A percentile compares a stretch with the other conserved stretches of the same genome.
phyloP scores from a whole-genome alignment of 2,888 invertebrate species.

The Balanococcus diminutus region DNA sequence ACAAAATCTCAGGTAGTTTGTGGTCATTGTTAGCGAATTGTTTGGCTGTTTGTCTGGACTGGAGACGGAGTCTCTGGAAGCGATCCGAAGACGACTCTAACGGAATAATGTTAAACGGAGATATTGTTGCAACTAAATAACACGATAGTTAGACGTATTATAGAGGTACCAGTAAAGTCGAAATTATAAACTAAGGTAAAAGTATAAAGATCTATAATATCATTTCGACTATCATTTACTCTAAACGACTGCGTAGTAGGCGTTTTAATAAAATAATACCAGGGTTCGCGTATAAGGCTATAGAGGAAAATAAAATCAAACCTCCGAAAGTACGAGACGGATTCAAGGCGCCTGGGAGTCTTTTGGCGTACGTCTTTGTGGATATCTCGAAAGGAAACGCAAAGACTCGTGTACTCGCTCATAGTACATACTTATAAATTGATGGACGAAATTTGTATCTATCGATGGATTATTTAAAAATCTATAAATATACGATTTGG shows the following conservation, averaged over 20 bases:
- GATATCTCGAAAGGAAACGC: background rate
- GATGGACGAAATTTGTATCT: background rate
- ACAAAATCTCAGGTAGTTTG: background rate
- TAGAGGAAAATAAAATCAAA: background rate
- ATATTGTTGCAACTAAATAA: background rate
- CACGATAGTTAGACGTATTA: background rate
- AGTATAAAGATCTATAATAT: conserved; percentile 35
- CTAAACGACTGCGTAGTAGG: conserved; percentile 33
- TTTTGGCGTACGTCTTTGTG: background rate
- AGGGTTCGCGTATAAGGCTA: background rate
- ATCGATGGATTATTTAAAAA: background rate
- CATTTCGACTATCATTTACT: conserved; percentile 21
- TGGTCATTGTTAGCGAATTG: background rate
- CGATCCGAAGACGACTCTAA: background rate
- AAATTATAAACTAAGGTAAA: conserved; percentile 24
- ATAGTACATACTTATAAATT: background rate
- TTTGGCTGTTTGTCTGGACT: background rate
- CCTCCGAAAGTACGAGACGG: conserved; percentile 1
- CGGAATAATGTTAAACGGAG: background rate
- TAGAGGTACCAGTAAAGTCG: background rate
- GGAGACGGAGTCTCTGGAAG: background rate
- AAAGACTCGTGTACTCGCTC: background rate
- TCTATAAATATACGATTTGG: conserved; percentile 20
- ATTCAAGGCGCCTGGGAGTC: background rate
- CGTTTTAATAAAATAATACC: conserved; percentile 34